These are phyloP conservation scores for Diadegma fenestrale DNA, from an alignment of 2,888 invertebrate species.

Conservation along the genomic window DNA sequence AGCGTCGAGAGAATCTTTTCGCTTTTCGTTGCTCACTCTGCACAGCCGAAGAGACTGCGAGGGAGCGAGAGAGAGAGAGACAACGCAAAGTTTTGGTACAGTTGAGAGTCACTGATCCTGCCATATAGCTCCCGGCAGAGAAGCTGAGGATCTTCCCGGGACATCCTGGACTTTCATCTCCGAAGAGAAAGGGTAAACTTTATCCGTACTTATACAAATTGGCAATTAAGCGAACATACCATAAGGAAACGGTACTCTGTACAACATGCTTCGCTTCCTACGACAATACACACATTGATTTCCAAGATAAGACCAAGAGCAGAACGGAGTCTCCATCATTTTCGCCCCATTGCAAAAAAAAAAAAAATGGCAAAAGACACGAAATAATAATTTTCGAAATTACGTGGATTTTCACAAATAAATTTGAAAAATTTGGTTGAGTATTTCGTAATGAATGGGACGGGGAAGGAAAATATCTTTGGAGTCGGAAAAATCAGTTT, in stretches of 20 bases:
- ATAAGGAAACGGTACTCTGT: slow-evolving; percentile 47
- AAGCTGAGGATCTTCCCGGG: slow-evolving; percentile 39
- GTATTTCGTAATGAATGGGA: no score
- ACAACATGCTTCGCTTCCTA: slow-evolving; percentile 19
- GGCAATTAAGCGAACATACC: slow-evolving; percentile 69
- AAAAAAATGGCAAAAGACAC: not conserved
- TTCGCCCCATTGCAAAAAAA: not conserved
- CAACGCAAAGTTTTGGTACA: not conserved
- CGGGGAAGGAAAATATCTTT: no score
- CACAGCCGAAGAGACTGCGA: not conserved
- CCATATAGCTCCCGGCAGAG: slow-evolving; percentile 25
- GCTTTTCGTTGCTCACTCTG: slow-evolving; percentile 19
- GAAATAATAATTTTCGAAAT: not conserved
- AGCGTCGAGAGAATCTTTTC: not conserved
- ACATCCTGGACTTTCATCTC: slow-evolving; percentile 46
- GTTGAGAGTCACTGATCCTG: slow-evolving; percentile 59
- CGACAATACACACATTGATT: slow-evolving; percentile 16
- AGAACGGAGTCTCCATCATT: not conserved
- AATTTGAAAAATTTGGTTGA: no score
- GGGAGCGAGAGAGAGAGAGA: not conserved
- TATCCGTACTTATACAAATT: slow-evolving; percentile 70
- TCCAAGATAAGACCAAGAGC: not conserved
- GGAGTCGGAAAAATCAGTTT: no score
- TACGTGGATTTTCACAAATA: not conserved
- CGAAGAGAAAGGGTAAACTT: slow-evolving; percentile 18